Base-by-base conservation (phyloP, 2,888 invertebrate species). In the Geophilus truncorum region DNA sequence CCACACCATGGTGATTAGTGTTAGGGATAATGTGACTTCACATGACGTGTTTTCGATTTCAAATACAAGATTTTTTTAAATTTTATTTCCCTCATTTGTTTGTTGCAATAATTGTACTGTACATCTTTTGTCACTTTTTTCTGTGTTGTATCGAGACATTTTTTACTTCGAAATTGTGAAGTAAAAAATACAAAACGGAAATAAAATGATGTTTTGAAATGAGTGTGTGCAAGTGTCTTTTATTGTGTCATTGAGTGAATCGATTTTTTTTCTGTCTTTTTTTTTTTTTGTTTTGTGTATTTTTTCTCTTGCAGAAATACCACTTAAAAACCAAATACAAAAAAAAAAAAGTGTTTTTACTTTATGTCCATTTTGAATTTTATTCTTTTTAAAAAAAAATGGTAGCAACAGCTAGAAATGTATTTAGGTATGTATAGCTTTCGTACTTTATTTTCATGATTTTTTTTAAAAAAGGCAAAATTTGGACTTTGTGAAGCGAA, bases 371-470 rank as follows among this genome's bases (percentile, higher is more conserved):
- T 40, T 40, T 40, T 40, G 40, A 40, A 40, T 40, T 40, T 40
- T 3, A 40, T 10, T 40, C 10, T 7, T 7, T 40, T 12, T 40
- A 10, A 40, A 12, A 12, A 12, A 15, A 45, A 45, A 45, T 45
- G n/a, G n/a, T 40, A 45, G 45, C 23, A 28, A 23, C 62, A 12
- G 23, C 28, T 62, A 10, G 25, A 25, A 70, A 70, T 28, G 70
- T 28, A 23, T 28, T 25, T 70, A 70, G 70, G 70, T 70, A 70
- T 70, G 70, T 70, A 70, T 70, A n/a, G 45, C 45, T 77, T 77
- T 30, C 34, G 32, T 77, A 32, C 1, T 21, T 77, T 77, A 18
- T 32, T 77, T 32, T 36, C 15, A 34, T 77, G 5, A 51, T 3
- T 3, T 21, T 51, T 5, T 18, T 51, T 76, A 28, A 1, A n/a